Conservation (phyloP, 2,888 invertebrate genomes). For the Drosophila ezoana region DNA sequence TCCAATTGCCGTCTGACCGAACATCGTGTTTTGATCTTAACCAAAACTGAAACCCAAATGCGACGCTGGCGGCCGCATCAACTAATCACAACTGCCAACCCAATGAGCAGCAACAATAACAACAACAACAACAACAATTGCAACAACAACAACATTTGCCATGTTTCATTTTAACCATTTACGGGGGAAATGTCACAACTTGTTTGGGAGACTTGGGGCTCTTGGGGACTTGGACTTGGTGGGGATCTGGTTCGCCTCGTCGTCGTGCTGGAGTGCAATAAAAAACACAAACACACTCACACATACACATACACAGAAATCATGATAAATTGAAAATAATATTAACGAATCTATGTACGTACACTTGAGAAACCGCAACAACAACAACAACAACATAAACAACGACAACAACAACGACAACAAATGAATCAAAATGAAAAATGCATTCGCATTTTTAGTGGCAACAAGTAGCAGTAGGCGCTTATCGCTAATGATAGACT, state of each 20-base stretch:
- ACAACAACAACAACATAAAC: conserved; percentile 27
- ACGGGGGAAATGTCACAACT: conserved; percentile 79
- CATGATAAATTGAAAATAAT: conserved; percentile 64
- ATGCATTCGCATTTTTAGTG: conserved; percentile 52
- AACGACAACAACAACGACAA: conserved; percentile 36
- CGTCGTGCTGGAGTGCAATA: conserved; percentile 41
- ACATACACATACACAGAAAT: conserved; percentile 36
- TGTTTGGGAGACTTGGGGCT: conserved; percentile 47
- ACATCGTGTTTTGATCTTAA: conserved; percentile 58
- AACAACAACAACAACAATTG: conserved; percentile 23
- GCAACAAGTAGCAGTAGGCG: conserved; percentile 22
- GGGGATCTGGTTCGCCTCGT: conserved; percentile 70
- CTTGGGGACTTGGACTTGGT: conserved; percentile 45
- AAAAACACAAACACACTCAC: conserved; percentile 35
- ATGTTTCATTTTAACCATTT: conserved; percentile 74
- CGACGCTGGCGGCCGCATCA: conserved; percentile 57
- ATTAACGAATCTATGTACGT: conserved; percentile 58
- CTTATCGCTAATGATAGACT: conserved; percentile 5
- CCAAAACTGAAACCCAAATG: conserved; percentile 73
- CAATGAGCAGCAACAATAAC: conserved; percentile 38
- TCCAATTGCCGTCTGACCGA: conserved; percentile 67
- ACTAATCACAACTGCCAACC: conserved; percentile 55
- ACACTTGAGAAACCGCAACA: conserved; percentile 43
- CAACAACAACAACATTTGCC: conserved; percentile 47
- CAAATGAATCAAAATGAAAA: conserved; percentile 69